Percentiles rank a stretch among this genome's conserved stretches.
phyloP scores from a whole-genome alignment of 1,140 invertebrate species.

The Drosophila repleta region DNA sequence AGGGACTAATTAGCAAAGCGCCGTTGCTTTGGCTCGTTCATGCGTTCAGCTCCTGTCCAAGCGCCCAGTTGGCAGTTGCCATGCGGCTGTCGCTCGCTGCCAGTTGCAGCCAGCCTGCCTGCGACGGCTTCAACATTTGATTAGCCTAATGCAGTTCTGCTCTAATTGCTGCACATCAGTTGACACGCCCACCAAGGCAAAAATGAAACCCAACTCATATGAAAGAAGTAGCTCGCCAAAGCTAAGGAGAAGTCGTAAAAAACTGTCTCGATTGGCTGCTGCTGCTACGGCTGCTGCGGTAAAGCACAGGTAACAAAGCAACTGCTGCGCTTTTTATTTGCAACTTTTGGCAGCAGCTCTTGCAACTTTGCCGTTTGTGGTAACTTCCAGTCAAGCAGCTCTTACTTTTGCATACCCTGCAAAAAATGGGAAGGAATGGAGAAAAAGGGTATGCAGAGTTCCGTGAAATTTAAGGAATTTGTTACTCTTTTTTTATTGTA shows the following conservation, averaged over 20 bases:
- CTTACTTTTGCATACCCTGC: slow-evolving; percentile 12
- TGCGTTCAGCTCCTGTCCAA: slow-evolving; percentile 27
- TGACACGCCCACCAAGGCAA: not conserved
- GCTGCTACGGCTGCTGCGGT: slow-evolving; percentile 39
- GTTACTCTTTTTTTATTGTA: not conserved
- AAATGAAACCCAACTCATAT: not conserved
- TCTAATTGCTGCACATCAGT: slow-evolving; percentile 52
- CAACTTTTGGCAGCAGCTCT: slow-evolving; percentile 57
- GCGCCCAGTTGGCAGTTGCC: slow-evolving; percentile 19
- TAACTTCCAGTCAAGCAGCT: slow-evolving; percentile 43
- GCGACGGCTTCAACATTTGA: slow-evolving; percentile 53
- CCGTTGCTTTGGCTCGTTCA: slow-evolving; percentile 35
- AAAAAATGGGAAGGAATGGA: not conserved
- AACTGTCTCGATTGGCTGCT: slow-evolving; percentile 56
- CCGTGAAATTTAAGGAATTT: no score
- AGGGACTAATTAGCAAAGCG: slow-evolving; percentile 76
- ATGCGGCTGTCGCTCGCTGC: slow-evolving; percentile 17
- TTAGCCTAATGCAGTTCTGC: slow-evolving; percentile 75
- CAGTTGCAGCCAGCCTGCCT: slow-evolving; percentile 31
- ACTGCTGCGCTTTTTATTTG: slow-evolving; percentile 39
- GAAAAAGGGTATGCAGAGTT: not conserved
- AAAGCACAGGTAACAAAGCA: slow-evolving; percentile 53
- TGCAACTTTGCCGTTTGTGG: slow-evolving; percentile 55
- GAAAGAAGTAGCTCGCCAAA: slow-evolving; percentile 1
- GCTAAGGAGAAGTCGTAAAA: slow-evolving; percentile 25